Percentiles rank a stretch among this genome's conserved stretches.
phyloP scores from a whole-genome alignment of 2,113 vertebrate genomes.

The Chiloscyllium plagiosum region DNA sequence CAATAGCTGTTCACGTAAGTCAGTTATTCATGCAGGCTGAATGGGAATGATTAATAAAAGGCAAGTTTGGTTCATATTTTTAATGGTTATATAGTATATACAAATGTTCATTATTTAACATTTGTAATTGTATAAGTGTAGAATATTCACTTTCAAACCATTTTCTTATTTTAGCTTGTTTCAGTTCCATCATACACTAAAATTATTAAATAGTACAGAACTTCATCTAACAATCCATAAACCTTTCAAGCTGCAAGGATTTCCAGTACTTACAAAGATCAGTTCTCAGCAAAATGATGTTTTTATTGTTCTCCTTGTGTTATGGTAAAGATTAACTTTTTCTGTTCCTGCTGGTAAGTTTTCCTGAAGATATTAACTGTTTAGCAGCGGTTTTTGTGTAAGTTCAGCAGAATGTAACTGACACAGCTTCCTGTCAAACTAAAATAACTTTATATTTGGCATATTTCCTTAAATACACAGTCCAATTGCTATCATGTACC shows the following conservation, averaged over 20 bases:
- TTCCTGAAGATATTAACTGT: not conserved
- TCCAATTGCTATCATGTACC: not conserved
- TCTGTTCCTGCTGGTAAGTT: not conserved
- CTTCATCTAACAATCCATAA: not conserved
- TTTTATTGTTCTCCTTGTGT: not conserved
- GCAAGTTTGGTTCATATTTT: not conserved
- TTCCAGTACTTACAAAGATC: not conserved
- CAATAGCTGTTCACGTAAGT: slow-evolving; percentile 66
- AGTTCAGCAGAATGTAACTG: not conserved
- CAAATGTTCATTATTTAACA: not conserved
- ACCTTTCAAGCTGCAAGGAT: not conserved
- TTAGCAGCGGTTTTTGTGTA: not conserved
- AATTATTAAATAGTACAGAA: not conserved
- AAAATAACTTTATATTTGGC: not conserved
- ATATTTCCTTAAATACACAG: not conserved
- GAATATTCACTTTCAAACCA: not conserved
- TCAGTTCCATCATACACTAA: not conserved
- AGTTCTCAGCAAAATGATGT: not conserved
- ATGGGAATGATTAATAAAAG: not conserved
- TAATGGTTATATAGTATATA: not conserved
- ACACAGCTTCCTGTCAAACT: not conserved
- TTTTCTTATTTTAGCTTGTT: not conserved
- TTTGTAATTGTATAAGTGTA: not conserved
- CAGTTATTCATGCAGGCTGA: not conserved
- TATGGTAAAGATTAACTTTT: not conserved